These are phyloP conservation scores for Brachyalestes nurse DNA, from an alignment of 2,797 vertebrate genomes.

Conservation along the genomic window DNA sequence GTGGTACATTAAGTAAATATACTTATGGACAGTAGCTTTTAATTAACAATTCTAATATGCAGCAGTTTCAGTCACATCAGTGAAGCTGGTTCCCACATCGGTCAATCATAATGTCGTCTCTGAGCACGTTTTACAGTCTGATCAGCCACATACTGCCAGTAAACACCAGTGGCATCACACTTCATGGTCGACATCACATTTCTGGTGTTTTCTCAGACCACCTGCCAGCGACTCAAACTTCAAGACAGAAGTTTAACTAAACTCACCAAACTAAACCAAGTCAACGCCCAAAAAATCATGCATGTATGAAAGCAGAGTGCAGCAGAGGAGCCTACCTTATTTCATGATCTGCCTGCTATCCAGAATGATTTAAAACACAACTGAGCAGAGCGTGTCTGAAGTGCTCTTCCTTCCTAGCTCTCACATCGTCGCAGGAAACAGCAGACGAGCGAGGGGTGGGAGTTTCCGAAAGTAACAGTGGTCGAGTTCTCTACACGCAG, in stretches of 20 bases:
- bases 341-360: conserved; percentile 33
- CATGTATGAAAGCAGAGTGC: not conserved
- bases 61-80: not conserved
- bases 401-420: conserved; percentile 33
- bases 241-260: not conserved
- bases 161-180: not conserved
- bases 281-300: not conserved
- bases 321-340: conserved; percentile 61
- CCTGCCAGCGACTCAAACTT: not conserved
- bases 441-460: conserved; percentile 39
- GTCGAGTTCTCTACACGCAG: conserved; percentile 26
- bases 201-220: not conserved
- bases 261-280: not conserved
- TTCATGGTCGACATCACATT: not conserved
- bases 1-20: not conserved
- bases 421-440: conserved; percentile 56
- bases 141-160: not conserved
- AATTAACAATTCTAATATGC: no score
- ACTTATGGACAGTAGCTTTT: not conserved
- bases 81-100: not conserved
- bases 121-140: not conserved
- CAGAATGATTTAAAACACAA: conserved; percentile 10
- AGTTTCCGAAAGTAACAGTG: conserved; percentile 42
- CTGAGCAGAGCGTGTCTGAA: not conserved
- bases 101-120: not conserved